phyloP scores from a whole-genome alignment of 2,888 invertebrate genomes.

The Malthinus seriepunctatus region DNA sequence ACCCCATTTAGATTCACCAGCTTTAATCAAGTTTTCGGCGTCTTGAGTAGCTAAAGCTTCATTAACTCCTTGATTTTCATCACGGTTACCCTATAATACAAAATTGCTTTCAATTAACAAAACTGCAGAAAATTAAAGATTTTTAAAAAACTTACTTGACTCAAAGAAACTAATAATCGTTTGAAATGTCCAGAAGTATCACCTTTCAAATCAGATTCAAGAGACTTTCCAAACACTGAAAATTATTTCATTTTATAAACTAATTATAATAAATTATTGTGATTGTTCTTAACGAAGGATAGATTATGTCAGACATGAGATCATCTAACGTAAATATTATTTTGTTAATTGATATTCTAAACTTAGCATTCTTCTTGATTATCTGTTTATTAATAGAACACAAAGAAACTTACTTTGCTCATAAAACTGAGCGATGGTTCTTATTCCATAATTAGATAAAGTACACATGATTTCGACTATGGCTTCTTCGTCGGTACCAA shows the following conservation, averaged over 20 bases:
- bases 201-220: slow-evolving; percentile 85
- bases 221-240: slow-evolving; percentile 76
- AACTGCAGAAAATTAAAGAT: no score
- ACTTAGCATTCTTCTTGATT: no score
- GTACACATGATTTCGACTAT: slow-evolving; percentile 93
- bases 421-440: slow-evolving; percentile 82
- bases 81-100: slow-evolving; percentile 70
- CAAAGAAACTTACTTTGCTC: slow-evolving; percentile 67
- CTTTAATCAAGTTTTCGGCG: slow-evolving; percentile 75
- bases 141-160: slow-evolving; percentile 65
- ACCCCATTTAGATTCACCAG: slow-evolving; percentile 86
- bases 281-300: no score
- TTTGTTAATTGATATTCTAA: neutral
- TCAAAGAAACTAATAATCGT: slow-evolving; percentile 84
- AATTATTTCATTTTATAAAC: slow-evolving; percentile 18
- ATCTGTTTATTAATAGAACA: no score
- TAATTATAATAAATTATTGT: neutral
- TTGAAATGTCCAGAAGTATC: slow-evolving; percentile 97
- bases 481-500: slow-evolving; percentile 89
- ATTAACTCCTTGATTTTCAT: slow-evolving; percentile 87
- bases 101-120: slow-evolving; percentile 1
- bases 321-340: neutral
- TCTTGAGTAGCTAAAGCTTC: slow-evolving; percentile 79
- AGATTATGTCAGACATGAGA: no score
- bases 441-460: slow-evolving; percentile 86